Percentiles rank a stretch among this genome's conserved stretches.
Conservation (phyloP, 2,113 vertebrate species). For the Mesitornis unicolor region DNA sequence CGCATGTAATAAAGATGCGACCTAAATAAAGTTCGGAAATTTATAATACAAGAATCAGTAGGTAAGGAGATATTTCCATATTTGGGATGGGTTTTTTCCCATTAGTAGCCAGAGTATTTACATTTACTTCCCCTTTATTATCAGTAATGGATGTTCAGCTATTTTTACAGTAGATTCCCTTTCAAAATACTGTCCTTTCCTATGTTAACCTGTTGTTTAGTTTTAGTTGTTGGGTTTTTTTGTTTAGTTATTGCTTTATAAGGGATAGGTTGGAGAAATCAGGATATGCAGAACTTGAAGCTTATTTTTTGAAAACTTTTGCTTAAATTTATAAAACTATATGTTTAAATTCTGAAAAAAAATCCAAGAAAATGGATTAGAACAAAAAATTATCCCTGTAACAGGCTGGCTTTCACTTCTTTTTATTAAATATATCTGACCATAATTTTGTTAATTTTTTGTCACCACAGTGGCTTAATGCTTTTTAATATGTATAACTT, state of each 20-base stretch:
- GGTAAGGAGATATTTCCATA: neutral
- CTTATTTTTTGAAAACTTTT: neutral
- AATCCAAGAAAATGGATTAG: neutral
- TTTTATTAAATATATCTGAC: neutral
- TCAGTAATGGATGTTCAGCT: neutral
- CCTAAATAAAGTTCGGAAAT: neutral
- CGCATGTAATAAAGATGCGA: neutral
- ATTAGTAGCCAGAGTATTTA: neutral
- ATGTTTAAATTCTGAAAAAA: neutral
- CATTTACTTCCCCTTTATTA: neutral
- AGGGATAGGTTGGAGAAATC: neutral
- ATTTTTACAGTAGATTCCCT: neutral
- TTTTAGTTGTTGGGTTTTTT: no score
- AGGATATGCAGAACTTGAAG: neutral
- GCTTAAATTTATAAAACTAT: neutral
- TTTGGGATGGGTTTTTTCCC: neutral
- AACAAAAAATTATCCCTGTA: neutral
- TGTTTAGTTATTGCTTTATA: neutral
- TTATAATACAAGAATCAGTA: neutral
- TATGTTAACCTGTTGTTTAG: neutral
- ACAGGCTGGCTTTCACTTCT: rapidly evolving
- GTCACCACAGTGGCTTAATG: neutral
- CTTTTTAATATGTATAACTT: neutral
- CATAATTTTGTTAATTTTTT: neutral
- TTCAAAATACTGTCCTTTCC: neutral